Evolutionary conservation across 2,113 vertebrate species (phyloP).

Genomic region (Trochalopteron elliotii): DNA sequence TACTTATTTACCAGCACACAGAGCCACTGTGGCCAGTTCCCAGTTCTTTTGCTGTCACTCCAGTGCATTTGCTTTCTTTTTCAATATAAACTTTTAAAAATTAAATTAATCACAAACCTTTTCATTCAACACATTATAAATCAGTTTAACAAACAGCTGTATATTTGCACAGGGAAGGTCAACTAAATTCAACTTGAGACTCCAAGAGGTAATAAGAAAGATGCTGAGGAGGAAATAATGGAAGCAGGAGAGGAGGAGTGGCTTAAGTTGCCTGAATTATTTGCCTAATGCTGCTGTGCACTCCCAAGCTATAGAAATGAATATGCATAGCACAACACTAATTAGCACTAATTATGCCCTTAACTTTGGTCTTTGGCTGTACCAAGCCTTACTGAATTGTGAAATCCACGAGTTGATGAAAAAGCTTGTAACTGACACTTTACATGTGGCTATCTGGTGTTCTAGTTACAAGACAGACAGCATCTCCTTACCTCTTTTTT

Average conservation of each 20-base stretch:
- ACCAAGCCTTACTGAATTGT: background rate
- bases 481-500: background rate
- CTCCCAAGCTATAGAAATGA: conserved; percentile 33
- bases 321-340: background rate
- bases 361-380: background rate
- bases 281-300: background rate
- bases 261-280: background rate
- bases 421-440: background rate
- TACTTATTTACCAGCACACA: background rate
- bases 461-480: background rate
- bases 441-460: background rate
- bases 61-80: background rate
- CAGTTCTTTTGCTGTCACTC: background rate
- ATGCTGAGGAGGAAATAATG: background rate
- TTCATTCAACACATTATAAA: background rate
- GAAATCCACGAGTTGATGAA: background rate
- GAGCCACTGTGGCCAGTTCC: background rate
- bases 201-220: background rate
- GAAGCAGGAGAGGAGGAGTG: background rate
- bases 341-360: conserved; percentile 19
- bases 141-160: background rate
- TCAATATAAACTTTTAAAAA: background rate
- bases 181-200: background rate
- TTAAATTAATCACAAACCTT: background rate
- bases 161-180: background rate